Percentiles rank a stretch among this genome's conserved stretches.
These are phyloP conservation scores for Xestia rhomboidea DNA, from an alignment of 2,888 invertebrate genomes.

Conservation along the genomic window DNA sequence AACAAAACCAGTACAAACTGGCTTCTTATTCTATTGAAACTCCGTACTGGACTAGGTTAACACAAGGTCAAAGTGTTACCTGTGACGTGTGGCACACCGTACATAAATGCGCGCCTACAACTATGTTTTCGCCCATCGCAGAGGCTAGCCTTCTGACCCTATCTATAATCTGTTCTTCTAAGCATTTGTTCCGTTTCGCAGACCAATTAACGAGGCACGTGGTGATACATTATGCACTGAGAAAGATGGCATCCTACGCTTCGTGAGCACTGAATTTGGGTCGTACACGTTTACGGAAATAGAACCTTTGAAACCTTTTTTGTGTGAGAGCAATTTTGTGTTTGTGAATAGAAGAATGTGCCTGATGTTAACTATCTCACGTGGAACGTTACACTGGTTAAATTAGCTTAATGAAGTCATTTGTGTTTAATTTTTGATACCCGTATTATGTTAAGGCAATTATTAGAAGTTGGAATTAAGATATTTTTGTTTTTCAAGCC, in stretches of 20 bases:
- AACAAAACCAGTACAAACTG: background rate
- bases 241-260: slow-evolving; percentile 65
- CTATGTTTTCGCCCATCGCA: background rate
- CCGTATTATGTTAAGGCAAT: background rate
- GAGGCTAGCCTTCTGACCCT: slow-evolving; percentile 1
- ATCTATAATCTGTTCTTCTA: background rate
- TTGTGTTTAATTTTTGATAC: slow-evolving; percentile 11
- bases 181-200: slow-evolving; percentile 67
- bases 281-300: slow-evolving; percentile 59
- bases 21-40: background rate
- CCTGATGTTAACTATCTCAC: slow-evolving; percentile 23
- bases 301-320: slow-evolving; percentile 57
- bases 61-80: background rate
- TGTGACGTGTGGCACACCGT: background rate
- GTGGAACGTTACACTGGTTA: background rate
- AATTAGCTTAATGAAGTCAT: slow-evolving; percentile 12
- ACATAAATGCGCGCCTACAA: background rate
- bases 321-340: slow-evolving; percentile 43
- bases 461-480: background rate
- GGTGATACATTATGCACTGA: slow-evolving; percentile 76
- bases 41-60: background rate
- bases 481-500: background rate
- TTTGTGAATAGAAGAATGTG: slow-evolving; percentile 41
- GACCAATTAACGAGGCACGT: slow-evolving; percentile 74
- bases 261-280: slow-evolving; percentile 64